Evolutionary conservation across 2,113 vertebrate species (phyloP).

Genomic region (Neogobius melanostomus): DNA sequence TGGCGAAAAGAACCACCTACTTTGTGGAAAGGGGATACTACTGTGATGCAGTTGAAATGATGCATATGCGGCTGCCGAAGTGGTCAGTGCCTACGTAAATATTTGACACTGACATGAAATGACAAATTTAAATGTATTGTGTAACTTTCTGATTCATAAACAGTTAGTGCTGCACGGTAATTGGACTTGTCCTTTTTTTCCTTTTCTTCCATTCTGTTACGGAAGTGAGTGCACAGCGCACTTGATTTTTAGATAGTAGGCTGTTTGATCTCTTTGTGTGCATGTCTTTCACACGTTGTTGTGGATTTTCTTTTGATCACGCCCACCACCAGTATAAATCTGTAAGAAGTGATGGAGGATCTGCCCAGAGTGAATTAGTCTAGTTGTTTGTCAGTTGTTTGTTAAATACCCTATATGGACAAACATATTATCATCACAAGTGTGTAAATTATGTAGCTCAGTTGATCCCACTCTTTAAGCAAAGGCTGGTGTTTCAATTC

Average conservation of each 20-base stretch:
- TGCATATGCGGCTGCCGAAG: slow-evolving; percentile 29
- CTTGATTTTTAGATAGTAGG: not conserved
- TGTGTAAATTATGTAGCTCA: no score
- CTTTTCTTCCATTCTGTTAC: not conserved
- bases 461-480: no score
- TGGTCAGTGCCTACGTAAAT: slow-evolving; percentile 42
- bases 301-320: not conserved
- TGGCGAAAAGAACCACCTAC: slow-evolving; percentile 41
- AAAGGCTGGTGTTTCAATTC: no score
- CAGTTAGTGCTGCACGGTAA: slow-evolving; percentile 17
- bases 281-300: not conserved
- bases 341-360: not conserved
- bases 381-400: no score
- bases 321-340: not conserved
- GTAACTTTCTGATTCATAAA: slow-evolving; percentile 26
- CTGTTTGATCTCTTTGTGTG: not conserved
- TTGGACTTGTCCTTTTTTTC: not conserved
- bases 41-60: slow-evolving; percentile 27
- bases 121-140: slow-evolving; percentile 30
- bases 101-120: slow-evolving; percentile 27
- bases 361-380: not conserved
- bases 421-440: no score
- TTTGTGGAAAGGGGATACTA: slow-evolving; percentile 28
- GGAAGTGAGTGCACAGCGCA: not conserved
- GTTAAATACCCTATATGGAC: no score